A percentile compares a stretch with the other conserved stretches of the same genome.
phyloP scores from a whole-genome alignment of 2,888 invertebrate species.

The Drosophila birchii region DNA sequence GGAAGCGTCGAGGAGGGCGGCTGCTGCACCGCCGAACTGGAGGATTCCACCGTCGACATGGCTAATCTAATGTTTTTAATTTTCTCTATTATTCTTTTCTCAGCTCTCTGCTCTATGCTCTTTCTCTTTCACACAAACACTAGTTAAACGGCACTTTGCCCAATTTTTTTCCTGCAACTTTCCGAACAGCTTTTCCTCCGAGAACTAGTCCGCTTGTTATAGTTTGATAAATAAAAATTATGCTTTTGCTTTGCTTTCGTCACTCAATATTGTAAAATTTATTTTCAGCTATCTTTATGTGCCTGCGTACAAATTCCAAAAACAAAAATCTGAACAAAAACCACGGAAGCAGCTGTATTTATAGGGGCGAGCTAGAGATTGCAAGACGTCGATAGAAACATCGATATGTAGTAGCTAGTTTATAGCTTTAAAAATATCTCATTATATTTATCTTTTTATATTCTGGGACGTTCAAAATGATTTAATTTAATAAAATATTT shows the following conservation, averaged over 20 bases:
- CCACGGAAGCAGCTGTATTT: constrained; percentile 3
- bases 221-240: background rate
- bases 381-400: too few species aligned
- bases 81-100: constrained; percentile 19
- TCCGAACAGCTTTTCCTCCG: background rate
- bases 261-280: background rate
- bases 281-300: too few species aligned
- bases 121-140: constrained; percentile 9
- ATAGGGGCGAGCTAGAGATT: too few species aligned
- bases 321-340: background rate
- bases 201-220: constrained; percentile 1
- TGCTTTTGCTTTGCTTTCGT: background rate
- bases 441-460: too few species aligned
- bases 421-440: too few species aligned
- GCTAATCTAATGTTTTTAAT: constrained; percentile 15
- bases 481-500: too few species aligned
- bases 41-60: constrained; percentile 85
- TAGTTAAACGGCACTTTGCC: constrained; percentile 3
- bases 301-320: background rate
- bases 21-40: constrained; percentile 85
- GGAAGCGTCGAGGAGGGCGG: constrained; percentile 83
- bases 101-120: constrained; percentile 1
- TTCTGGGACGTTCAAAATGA: too few species aligned
- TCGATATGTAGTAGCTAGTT: too few species aligned
- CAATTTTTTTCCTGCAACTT: background rate